Evolutionary conservation across 2,888 invertebrate species (phyloP), one percentile per base, ranked within the genome.

Genomic region (Drosophila parthenogenetica): DNA sequence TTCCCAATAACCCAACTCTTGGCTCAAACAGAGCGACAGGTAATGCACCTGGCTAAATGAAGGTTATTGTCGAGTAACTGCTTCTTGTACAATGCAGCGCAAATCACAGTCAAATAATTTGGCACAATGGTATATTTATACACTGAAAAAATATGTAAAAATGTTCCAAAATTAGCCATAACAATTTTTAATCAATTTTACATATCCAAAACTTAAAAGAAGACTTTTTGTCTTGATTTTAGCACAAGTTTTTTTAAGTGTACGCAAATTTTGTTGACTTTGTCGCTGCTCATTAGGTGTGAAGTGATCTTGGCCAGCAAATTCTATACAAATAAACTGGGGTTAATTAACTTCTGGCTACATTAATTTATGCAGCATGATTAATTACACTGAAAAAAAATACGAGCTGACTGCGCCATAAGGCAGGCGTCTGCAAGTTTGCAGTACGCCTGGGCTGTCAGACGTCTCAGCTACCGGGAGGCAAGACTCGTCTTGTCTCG

Each of bases 271-370:
- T 69, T 40, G 58, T 43, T 10, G 40, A 32, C 16, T 45, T 55
- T 54, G 19, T 13, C 8, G 50, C 25, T 14, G 39, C 42, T 43
- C 29, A 22, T 50, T 19, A 60, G 66, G 74, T 74, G 74, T 65
- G 64, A 73, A 61, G 13, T 35, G 35, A 13, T 37, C 17, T 29
- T 59, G 39, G 49, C 49, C 48, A 5, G 29, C 73, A 69, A 67
- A 60, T 59, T 65, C 76, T 76, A 69, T 57, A 71, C 74, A 82
- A 90, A 90, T 90, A 90, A 90, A 90, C 85, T 84, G 82, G 70
- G 84, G 85, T 87, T 91, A 91, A 91, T 91, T 91, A 90, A 88
- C 90, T 88, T 73, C 88, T 88, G 85, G 90, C 90, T 86, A 86
- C 89, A 90, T 90, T 89, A 88, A 90, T 90, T 89, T 89, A 88